phyloP scores from a whole-genome alignment of 2,888 invertebrate species.

The Invenusta paracnida region DNA sequence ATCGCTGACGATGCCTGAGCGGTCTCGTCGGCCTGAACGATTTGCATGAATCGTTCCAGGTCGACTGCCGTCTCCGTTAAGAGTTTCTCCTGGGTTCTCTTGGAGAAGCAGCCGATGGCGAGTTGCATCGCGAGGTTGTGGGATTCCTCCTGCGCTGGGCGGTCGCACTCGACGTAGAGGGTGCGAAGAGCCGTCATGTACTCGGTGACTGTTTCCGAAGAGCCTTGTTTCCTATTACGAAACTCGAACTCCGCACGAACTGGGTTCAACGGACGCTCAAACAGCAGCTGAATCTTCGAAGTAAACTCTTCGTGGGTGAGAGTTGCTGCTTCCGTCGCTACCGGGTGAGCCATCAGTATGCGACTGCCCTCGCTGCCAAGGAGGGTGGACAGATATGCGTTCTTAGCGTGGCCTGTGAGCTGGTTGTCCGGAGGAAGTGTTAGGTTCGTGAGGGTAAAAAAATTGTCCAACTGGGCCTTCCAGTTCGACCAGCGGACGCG shows the following conservation, averaged over 20 bases:
- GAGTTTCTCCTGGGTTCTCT: background rate
- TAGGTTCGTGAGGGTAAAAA: background rate
- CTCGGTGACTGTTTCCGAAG: conserved; percentile 20
- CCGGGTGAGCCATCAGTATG: conserved; percentile 1
- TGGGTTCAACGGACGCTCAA: background rate
- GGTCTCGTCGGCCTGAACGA: background rate
- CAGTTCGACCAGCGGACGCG: background rate
- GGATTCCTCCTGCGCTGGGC: background rate
- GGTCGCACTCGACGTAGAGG: background rate
- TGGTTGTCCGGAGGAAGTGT: background rate
- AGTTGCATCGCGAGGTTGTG: background rate
- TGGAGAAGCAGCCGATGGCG: background rate
- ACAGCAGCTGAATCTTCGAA: background rate
- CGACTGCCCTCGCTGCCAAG: conserved; percentile 2
- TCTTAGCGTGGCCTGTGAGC: background rate
- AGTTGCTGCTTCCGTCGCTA: background rate
- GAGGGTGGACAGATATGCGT: background rate
- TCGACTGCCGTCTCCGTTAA: background rate
- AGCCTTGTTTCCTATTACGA: background rate
- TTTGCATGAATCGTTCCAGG: background rate
- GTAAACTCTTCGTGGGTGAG: background rate
- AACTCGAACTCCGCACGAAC: background rate
- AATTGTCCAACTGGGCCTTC: conserved; percentile 7
- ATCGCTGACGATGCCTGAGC: background rate
- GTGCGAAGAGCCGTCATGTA: background rate